Percentiles rank a stretch among this genome's conserved stretches.
Conservation (phyloP, 1,140 invertebrate genomes). For the Latrodectus geometricus region DNA sequence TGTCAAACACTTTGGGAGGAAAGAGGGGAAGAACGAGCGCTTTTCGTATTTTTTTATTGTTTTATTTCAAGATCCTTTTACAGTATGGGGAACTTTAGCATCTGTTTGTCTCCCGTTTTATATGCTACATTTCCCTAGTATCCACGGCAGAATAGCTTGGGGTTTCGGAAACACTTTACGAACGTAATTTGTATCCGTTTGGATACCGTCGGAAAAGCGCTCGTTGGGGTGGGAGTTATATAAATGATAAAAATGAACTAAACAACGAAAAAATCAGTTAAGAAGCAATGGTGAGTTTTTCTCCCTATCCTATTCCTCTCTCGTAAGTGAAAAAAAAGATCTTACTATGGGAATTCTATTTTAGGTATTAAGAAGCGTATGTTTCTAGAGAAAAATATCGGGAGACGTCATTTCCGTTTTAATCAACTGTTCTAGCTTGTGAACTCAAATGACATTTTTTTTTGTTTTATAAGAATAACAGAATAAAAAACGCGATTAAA, state of each 20-base stretch:
- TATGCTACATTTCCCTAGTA: constrained; percentile 55
- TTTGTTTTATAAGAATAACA: background rate
- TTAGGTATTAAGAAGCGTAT: constrained; percentile 6
- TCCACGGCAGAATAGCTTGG: constrained; percentile 46
- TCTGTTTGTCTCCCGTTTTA: constrained; percentile 58
- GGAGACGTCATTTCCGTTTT: constrained; percentile 55
- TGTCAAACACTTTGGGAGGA: constrained; percentile 34
- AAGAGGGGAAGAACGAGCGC: background rate
- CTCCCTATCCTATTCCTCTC: background rate
- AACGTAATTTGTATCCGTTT: constrained; percentile 58
- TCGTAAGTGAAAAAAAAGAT: background rate
- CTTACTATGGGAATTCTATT: constrained; percentile 37
- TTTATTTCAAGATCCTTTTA: constrained; percentile 14
- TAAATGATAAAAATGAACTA: constrained; percentile 48
- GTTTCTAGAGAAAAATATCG: constrained; percentile 46
- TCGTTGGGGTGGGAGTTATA: constrained; percentile 12
- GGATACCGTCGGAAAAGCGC: constrained; percentile 28
- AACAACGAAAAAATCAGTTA: constrained; percentile 32
- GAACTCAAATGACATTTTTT: constrained; percentile 59
- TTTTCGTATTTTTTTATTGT: constrained; percentile 25
- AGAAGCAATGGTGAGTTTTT: constrained; percentile 18
- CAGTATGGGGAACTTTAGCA: constrained; percentile 52
- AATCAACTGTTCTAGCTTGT: constrained; percentile 58
- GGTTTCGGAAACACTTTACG: constrained; percentile 56
- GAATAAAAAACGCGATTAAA: constrained; percentile 57